A percentile compares a stretch with the other conserved stretches of the same genome.
Evolutionary conservation across 2,888 invertebrate species (phyloP).

Genomic region (Hirtodrosophila cameraria): DNA sequence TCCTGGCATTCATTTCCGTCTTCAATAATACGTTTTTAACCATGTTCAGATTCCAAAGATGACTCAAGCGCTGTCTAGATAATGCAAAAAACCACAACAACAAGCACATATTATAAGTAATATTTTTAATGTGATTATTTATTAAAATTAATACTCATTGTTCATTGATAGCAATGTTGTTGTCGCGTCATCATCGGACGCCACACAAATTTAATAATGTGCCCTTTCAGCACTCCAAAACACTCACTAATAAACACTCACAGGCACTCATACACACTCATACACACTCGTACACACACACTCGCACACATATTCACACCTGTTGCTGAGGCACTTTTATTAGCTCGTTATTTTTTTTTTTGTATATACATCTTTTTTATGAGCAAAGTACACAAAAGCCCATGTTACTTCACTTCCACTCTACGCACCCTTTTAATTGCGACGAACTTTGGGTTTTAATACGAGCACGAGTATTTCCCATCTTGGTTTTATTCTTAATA

Average conservation of each 20-base stretch:
- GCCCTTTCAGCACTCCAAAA: conserved; percentile 42
- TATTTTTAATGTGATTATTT: conserved; percentile 73
- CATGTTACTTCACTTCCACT: conserved; percentile 29
- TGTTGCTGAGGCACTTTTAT: conserved; percentile 65
- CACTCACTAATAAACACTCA: conserved; percentile 15
- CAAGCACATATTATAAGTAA: conserved; percentile 51
- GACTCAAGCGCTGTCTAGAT: conserved; percentile 74
- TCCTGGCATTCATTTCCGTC: conserved; percentile 80
- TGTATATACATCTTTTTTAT: conserved; percentile 36
- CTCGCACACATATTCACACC: conserved; percentile 40
- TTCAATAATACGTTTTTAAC: conserved; percentile 79
- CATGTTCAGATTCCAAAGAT: conserved; percentile 63
- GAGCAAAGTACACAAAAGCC: conserved; percentile 35
- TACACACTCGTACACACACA: conserved; percentile 38
- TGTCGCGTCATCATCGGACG: conserved; percentile 67
- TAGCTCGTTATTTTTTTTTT: conserved; percentile 71
- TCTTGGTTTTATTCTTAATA: conserved; percentile 4
- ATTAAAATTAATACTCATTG: conserved; percentile 79
- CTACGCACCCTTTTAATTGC: conserved; percentile 73
- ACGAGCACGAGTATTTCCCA: conserved; percentile 24
- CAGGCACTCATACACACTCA: conserved; percentile 7
- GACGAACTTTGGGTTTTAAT: conserved; percentile 47
- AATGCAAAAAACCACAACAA: conserved; percentile 57
- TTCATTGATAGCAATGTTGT: conserved; percentile 63
- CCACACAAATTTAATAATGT: conserved; percentile 56